Evolutionary conservation across 2,888 invertebrate genomes (phyloP).

Genomic region (Chloromyia formosa): DNA sequence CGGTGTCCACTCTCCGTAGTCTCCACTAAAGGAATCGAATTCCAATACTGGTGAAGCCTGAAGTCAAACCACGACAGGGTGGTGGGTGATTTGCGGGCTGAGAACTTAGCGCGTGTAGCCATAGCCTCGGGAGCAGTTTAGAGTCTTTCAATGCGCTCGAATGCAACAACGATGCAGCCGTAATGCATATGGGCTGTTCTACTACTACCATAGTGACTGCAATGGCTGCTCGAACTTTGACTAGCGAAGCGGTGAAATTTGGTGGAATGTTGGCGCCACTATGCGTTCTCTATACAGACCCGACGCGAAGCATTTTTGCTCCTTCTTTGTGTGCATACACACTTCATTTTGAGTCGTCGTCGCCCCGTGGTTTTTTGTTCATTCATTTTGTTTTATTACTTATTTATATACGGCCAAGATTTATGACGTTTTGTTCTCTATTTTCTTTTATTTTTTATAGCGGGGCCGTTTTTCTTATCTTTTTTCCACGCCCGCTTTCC

Average conservation of each 20-base stretch:
- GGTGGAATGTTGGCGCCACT: conserved; percentile 43
- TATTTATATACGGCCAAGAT: conserved; percentile 37
- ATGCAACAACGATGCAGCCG: too few species aligned
- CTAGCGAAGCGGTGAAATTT: not conserved
- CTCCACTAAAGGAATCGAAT: too few species aligned
- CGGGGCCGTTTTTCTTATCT: conserved; percentile 15
- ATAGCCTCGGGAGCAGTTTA: not conserved
- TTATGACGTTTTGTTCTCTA: conserved; percentile 41
- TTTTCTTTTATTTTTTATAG: conserved; percentile 29
- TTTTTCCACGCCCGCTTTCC: not conserved
- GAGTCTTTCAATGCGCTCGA: too few species aligned
- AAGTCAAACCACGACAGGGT: not conserved
- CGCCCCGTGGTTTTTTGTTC: conserved; percentile 11
- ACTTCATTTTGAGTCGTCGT: conserved; percentile 36
- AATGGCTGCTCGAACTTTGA: conserved; percentile 8
- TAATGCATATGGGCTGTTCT: too few species aligned
- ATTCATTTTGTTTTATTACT: conserved; percentile 30
- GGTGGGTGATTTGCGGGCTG: not conserved
- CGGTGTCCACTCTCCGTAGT: too few species aligned
- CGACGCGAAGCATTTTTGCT: not conserved
- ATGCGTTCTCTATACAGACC: conserved; percentile 8
- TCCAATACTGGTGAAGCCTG: not conserved
- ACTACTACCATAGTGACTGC: not conserved
- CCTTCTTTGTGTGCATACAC: conserved; percentile 29
- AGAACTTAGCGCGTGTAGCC: not conserved